Base-by-base conservation (phyloP, 2,888 invertebrate genomes). In the Drosophila quinaria region DNA sequence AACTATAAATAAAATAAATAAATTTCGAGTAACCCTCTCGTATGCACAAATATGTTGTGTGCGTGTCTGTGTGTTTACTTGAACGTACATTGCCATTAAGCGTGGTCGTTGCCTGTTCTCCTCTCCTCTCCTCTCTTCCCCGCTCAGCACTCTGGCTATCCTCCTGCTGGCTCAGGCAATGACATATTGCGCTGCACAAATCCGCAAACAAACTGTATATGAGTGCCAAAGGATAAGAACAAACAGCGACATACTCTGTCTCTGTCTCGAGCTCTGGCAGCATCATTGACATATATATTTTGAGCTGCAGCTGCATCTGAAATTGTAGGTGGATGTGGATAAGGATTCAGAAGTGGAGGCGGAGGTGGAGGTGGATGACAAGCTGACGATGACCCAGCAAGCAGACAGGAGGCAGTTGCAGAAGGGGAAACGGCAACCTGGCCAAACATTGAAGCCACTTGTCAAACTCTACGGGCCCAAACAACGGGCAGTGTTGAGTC, bases 161-260 rank as follows among this genome's bases (percentile, higher is more conserved):
- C 51, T 54, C 22, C 49, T 17, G 41, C 60, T 70, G 78, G 61
- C 37, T 68, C 73, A 80, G 73, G 78, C 82, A 89, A 84, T 89
- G 88, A 88, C 88, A 88, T 88, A 89, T 89, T 89, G 87, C 87
- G 70, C 81, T 82, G 87, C 84, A 88, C 84, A 88, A 89, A 88
- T 88, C 87, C 87, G 89, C 89, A 87, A 89, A 87, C 87, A 89
- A 87, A 87, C 88, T 87, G 81, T 85, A 85, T 85, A 85, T 85
- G 84, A 85, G 84, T 85, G 78, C 86, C 84, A 85, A 85, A 87
- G 84, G 84, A 85, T 85, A 85, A 80, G 84, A 85, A 86, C 88
- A 85, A 86, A 83, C 85, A 88, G 69, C 61, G 75, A 72, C 72
- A 51, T 37, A 25, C 31, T 54, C 41, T 61, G 56, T 46, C 39